Conservation (phyloP, 1,140 invertebrate genomes). For the Colletes gigas region DNA sequence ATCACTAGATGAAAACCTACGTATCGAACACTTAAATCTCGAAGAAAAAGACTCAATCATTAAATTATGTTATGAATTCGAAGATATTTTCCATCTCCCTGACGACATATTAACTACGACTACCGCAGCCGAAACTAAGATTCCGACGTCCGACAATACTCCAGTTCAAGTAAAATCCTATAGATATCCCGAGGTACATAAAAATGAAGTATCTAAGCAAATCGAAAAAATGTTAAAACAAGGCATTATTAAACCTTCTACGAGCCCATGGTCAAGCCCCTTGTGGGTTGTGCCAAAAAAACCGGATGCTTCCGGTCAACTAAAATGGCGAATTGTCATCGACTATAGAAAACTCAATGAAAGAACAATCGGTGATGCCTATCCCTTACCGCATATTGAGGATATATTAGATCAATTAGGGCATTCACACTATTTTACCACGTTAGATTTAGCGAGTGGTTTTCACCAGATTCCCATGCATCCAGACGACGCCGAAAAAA, state of each 20-base stretch:
- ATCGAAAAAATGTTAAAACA: neutral
- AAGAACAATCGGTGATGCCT: constrained; percentile 13
- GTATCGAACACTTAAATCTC: neutral
- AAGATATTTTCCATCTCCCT: constrained; percentile 10
- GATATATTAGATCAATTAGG: constrained; percentile 35
- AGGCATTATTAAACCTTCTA: neutral
- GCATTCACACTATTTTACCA: constrained; percentile 18
- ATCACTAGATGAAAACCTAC: neutral
- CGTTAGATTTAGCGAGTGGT: neutral
- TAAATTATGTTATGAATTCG: constrained; percentile 9
- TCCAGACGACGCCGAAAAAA: constrained; percentile 5
- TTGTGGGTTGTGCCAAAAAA: constrained; percentile 18
- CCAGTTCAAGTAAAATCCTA: neutral
- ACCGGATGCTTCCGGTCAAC: neutral
- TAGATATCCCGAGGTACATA: constrained; percentile 7
- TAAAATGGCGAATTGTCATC: neutral
- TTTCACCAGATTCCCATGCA: constrained; percentile 23
- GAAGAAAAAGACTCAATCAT: constrained; percentile 1
- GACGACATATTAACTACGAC: neutral
- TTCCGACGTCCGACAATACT: neutral
- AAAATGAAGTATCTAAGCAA: constrained; percentile 11
- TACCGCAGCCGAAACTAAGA: neutral
- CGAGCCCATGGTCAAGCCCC: neutral
- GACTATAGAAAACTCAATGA: constrained; percentile 15
- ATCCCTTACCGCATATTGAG: constrained; percentile 14